Evolutionary conservation across 2,797 vertebrate genomes (phyloP), one percentile per base, ranked within the genome.

Genomic region (Lates japonicus): DNA sequence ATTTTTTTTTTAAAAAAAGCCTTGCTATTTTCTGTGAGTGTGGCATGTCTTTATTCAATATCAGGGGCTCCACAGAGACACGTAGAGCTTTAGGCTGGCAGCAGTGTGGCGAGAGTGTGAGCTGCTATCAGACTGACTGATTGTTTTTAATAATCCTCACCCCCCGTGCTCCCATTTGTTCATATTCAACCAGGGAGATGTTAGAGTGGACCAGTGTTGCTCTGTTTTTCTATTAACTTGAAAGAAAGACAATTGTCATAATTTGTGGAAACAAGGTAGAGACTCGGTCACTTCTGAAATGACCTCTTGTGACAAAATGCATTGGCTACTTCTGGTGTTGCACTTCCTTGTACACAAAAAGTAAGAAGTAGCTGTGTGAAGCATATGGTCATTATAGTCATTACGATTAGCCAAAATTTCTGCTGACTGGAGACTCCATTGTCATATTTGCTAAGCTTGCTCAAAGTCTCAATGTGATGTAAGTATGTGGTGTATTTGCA

Each of bases 121-220:
- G 87, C 52, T 88, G 68, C 76, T 80, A 78, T 88, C 76, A 87
- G 87, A 90, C 88, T 90, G 90, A 92, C 81, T 90, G 89, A 92
- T 92, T 12, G 88, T 92, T 92, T 91, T 90, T 90, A 92, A 93
- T 92, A 88, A 93, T 52, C 48, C 74, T 68, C 70, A 58, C 67
- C 61, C 74, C 46, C 76, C 9, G 1, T 61, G 42, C 55, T 86
- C 71, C 69, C 87, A 86, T 89, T 84, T 82, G 79, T 84, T 91
- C 85, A 85, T 83, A 85, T 88, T 86, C 87, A 85, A 91, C 82
- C 55, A 64, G 78, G 65, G 78, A 81, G 70, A 71, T 29, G 33
- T 82, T 80, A 31, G 60, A 75, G 74, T 76, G 70, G 74, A 88
- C 42, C 49, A 29, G 44, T 22, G 60, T 64, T 70, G 13, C 63